Conservation (phyloP, 2,888 invertebrate species). For the Athalia circularis region DNA sequence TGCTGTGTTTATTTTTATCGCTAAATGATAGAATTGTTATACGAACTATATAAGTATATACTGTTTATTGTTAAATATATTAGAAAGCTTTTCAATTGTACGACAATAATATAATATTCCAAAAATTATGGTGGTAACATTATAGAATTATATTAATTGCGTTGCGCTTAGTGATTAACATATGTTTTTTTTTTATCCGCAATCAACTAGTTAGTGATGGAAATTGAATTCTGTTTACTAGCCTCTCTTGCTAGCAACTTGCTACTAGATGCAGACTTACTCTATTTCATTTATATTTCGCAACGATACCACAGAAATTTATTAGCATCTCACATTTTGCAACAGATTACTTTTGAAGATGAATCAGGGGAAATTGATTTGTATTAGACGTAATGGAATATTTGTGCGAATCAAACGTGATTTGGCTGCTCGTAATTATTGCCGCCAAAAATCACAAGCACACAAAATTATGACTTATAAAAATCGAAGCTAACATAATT, state of each 20-base stretch:
- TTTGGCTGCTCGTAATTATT: slow-evolving; percentile 1
- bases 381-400: neutral
- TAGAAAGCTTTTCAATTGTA: slow-evolving; percentile 41
- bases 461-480: neutral
- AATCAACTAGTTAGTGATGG: too few relatives aligned
- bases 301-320: neutral
- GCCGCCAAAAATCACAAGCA: neutral
- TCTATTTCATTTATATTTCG: slow-evolving; percentile 6
- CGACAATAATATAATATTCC: slow-evolving; percentile 42
- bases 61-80: slow-evolving; percentile 42
- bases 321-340: slow-evolving; percentile 1
- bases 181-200: neutral
- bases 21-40: slow-evolving; percentile 26
- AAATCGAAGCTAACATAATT: too few relatives aligned
- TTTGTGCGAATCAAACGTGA: slow-evolving; percentile 11
- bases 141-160: slow-evolving; percentile 13
- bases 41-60: neutral
- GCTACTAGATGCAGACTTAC: neutral
- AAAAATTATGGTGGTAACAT: neutral
- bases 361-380: slow-evolving; percentile 6
- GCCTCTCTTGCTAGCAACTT: neutral
- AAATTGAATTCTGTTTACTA: slow-evolving; percentile 5
- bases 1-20: slow-evolving; percentile 33
- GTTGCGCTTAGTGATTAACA: slow-evolving; percentile 21
- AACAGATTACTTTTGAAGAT: slow-evolving; percentile 2